Base-by-base conservation (phyloP, 2,888 invertebrate genomes). In the Balanococcus diminutus region DNA sequence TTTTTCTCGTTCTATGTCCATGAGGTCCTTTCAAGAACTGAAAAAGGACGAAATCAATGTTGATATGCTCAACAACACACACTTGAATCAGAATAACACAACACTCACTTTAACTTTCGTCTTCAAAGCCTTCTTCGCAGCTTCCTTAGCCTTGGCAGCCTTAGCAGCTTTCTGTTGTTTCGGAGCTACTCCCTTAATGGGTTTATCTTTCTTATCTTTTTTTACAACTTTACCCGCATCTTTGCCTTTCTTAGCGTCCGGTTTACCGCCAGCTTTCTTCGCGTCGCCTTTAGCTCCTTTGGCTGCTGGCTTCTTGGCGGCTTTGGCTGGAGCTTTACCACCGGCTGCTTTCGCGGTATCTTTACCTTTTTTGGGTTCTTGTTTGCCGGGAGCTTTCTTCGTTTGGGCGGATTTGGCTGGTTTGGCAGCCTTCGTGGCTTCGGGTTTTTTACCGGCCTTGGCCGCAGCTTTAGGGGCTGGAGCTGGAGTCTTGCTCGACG, bases 1-100 rank as follows among this genome's bases (percentile, higher is more conserved):
- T 94, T 91, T 98, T 97, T 88, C 97, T 93, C 14, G 94, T 93
- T 86, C 96, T 92, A 86, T 96, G 96, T 89, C 96, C 96, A 92
- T 96, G 94, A 89, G 95, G 94, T 88, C 98, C 98, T 90, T 97
- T 97, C 88, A 97, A 92, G 87, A 98, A 94, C 95, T 97, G 88
- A 39, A 91, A 90, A 87, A 84, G 61, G 51, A 87, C 86, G 86
- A 82, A 75, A 86, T 75, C 14, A 82, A 81, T 8, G 82, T 19
- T 28, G 32, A 22, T 61, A 39, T 72, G 72, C 4, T 5, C 81
- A 82, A 56, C n/a, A 86, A 86, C 51, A 84, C 51, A 56, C n/a
- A n/a, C n/a, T n/a, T n/a, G n/a, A n/a, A n/a, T n/a, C n/a, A 19
- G 32, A 25, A 19, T 75, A 25, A 2, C 51, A 81, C 51, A 25